These are phyloP conservation scores for Scolopax bukidnonensis DNA, from an alignment of 2,797 vertebrate species.

Conservation along the genomic window DNA sequence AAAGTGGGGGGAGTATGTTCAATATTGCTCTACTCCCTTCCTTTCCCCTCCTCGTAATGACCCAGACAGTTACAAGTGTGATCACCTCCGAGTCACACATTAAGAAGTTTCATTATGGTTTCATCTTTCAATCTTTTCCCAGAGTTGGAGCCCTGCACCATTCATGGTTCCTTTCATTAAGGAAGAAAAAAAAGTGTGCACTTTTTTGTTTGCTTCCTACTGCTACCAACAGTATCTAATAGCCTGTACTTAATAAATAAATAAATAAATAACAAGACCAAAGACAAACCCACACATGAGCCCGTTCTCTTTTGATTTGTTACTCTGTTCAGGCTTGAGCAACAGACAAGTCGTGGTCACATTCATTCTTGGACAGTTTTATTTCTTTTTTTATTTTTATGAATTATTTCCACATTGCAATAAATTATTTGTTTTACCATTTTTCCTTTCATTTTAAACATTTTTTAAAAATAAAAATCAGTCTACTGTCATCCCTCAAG, in stretches of 20 bases:
- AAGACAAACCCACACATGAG: background rate
- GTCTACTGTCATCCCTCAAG: background rate
- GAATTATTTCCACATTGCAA: background rate
- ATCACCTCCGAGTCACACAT: background rate
- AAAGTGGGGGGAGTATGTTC: background rate
- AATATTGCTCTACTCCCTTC: background rate
- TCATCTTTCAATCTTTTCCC: constrained; percentile 32
- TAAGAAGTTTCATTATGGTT: constrained; percentile 33
- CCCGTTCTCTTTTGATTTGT: background rate
- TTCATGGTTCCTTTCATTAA: background rate
- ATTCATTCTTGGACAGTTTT: background rate
- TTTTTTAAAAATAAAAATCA: background rate
- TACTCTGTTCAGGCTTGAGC: background rate
- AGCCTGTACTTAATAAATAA: background rate
- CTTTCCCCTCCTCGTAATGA: background rate
- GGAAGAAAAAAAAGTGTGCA: background rate
- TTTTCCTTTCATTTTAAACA: background rate
- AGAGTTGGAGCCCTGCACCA: background rate
- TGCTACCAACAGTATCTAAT: background rate
- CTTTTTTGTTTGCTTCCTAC: background rate
- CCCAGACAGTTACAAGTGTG: background rate
- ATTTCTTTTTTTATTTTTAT: background rate
- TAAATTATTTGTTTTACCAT: background rate
- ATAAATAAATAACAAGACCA: background rate
- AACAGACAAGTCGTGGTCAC: background rate